phyloP scores from a whole-genome alignment of 2,797 vertebrate species.

The Rhinophrynus dorsalis region DNA sequence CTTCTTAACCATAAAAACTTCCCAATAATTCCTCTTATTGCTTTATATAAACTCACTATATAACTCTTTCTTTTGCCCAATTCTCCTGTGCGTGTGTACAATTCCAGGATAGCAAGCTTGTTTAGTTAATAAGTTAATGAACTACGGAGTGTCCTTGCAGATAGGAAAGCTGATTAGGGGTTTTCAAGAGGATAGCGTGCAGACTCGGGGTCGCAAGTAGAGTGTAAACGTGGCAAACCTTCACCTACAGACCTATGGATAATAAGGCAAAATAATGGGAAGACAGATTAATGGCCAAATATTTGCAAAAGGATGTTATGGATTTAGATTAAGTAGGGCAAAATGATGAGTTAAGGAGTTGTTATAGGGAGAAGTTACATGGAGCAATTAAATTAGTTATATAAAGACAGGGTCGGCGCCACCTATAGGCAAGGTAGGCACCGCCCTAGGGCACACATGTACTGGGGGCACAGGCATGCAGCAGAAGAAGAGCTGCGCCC shows the following conservation, averaged over 20 bases:
- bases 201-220: constrained; percentile 1
- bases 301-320: neutral
- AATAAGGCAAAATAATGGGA: neutral
- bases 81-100: constrained; percentile 28
- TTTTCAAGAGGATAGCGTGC: constrained; percentile 42
- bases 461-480: too few relatives aligned
- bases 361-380: neutral
- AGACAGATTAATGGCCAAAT: neutral
- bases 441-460: too few relatives aligned
- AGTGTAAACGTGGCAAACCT: constrained; percentile 33
- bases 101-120: constrained; percentile 5
- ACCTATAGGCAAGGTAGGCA: too few relatives aligned
- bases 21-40: too few relatives aligned
- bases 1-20: too few relatives aligned
- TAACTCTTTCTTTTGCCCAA: too few relatives aligned
- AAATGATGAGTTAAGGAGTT: too few relatives aligned
- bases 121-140: constrained; percentile 49
- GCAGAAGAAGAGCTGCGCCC: too few relatives aligned
- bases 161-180: constrained; percentile 37
- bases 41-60: too few relatives aligned
- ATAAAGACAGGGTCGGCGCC: too few relatives aligned
- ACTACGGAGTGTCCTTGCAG: constrained; percentile 41
- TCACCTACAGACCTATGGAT: constrained; percentile 12
- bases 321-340: too few relatives aligned
- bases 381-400: too few relatives aligned